Evolutionary conservation across 2,888 invertebrate species (phyloP).

Genomic region (Drosophila crucigera): DNA sequence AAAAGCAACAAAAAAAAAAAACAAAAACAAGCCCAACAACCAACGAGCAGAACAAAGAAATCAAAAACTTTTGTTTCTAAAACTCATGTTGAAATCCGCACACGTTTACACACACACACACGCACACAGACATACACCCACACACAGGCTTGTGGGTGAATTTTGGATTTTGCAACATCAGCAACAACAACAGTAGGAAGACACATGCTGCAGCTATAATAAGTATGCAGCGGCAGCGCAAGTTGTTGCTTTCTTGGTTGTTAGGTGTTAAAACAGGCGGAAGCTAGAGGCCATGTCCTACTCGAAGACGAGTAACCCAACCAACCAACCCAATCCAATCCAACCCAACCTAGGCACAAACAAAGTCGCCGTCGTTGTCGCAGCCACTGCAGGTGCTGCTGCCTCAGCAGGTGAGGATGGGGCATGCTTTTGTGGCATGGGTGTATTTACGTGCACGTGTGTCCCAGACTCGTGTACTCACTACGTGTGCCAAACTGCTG

Average conservation of each 20-base stretch:
- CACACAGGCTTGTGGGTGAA: constrained; percentile 54
- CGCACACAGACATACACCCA: constrained; percentile 44
- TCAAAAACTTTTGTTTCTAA: constrained; percentile 81
- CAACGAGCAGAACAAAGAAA: constrained; percentile 68
- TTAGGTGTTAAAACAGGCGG: constrained; percentile 79
- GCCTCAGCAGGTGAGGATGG: constrained; percentile 17
- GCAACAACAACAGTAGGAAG: constrained; percentile 33
- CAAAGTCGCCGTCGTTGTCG: not conserved
- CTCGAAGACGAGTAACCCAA: constrained; percentile 22
- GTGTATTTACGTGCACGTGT: constrained; percentile 48
- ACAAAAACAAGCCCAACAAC: constrained; percentile 41
- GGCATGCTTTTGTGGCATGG: constrained; percentile 4
- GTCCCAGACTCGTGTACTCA: constrained; percentile 45
- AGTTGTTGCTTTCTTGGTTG: constrained; percentile 70
- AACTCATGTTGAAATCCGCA: constrained; percentile 75
- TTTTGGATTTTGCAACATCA: constrained; percentile 60
- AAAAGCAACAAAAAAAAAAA: constrained; percentile 10
- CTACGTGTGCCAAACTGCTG: constrained; percentile 65
- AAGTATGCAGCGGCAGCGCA: constrained; percentile 63
- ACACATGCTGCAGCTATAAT: constrained; percentile 79
- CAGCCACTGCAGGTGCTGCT: constrained; percentile 22
- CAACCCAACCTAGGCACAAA: not conserved
- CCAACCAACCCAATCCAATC: not conserved
- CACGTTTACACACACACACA: constrained; percentile 47
- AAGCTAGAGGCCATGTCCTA: constrained; percentile 73